Evolutionary conservation across 2,888 invertebrate species (phyloP).

Genomic region (Netelia melanura): DNA sequence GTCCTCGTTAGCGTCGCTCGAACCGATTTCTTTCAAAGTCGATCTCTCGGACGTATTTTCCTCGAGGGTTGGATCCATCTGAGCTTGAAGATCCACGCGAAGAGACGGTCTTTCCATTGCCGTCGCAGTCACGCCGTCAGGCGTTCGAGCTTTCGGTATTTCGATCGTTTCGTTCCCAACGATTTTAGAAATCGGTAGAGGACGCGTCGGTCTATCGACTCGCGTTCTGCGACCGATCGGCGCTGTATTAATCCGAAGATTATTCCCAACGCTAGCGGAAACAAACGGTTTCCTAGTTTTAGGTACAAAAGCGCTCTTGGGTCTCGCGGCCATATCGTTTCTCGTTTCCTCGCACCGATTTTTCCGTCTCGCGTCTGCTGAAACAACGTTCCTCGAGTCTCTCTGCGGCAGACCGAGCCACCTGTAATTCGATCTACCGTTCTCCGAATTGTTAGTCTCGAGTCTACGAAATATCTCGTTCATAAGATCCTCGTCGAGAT

Average conservation of each 20-base stretch:
- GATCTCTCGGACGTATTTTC: constrained; percentile 8
- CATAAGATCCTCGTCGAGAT: constrained; percentile 86
- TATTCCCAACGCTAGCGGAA: constrained; percentile 62
- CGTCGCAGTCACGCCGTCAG: constrained; percentile 41
- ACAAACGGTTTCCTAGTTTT: constrained; percentile 71
- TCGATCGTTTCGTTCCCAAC: not conserved
- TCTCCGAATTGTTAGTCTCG: constrained; percentile 71
- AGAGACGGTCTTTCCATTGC: constrained; percentile 68
- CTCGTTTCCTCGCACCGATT: constrained; percentile 47
- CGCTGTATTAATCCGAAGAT: constrained; percentile 35
- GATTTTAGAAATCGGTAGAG: not conserved
- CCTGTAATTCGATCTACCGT: constrained; percentile 75
- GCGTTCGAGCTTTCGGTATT: not conserved
- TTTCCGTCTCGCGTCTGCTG: constrained; percentile 68
- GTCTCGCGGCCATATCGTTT: constrained; percentile 61
- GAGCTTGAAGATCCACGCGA: constrained; percentile 79
- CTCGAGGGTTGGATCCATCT: constrained; percentile 70
- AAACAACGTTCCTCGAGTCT: constrained; percentile 71
- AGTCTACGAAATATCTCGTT: constrained; percentile 80
- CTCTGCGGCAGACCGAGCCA: constrained; percentile 77
- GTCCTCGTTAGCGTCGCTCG: constrained; percentile 1
- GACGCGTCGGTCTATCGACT: constrained; percentile 6
- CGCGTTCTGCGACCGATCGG: constrained; percentile 68
- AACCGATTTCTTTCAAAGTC: not conserved
- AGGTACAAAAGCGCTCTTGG: constrained; percentile 72